Base-by-base conservation (phyloP, 2,888 invertebrate species). In the Hoplodrina ambigua region DNA sequence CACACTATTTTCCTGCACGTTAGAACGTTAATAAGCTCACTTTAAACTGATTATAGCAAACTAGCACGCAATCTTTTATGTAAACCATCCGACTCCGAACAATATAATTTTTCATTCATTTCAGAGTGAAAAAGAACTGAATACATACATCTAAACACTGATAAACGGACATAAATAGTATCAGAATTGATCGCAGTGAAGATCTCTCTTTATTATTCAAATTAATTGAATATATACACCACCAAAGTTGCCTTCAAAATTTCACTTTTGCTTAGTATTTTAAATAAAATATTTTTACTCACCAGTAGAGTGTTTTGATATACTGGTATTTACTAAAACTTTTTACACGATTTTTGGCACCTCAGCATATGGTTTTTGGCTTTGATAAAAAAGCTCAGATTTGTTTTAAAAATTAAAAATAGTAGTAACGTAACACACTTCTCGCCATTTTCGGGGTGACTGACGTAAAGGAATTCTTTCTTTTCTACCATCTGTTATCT, bases 361-460 rank as follows among this genome's bases (percentile, higher is more conserved):
- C 69, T 52, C 54, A 83, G 72, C 68, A 67, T 69, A 72, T 76
- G 73, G 81, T 85, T 84, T 81, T 86, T 37, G 73, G 79, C 76
- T 81, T 75, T 83, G 74, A 11, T 80, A 83, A 80, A 83, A 84
- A 81, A 77, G 75, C 82, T 82, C 83, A 82, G 85, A 83, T 78
- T 83, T 75, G 67, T 46, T 64, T 59, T 49, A 49, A 11, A 64
- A 73, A 65, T 61, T 63, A 84, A 89, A 90, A 88, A 69, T 75
- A 66, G 62, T 75, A 69, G 85, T 83, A 87, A 85, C 87, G 84
- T 88, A 86, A 90, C 91, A 91, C 90, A 91, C 89, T 90, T 86
- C 88, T 88, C 88, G 87, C 91, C 94, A 94, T 94, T 90, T 93
- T 92, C 85, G 85, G 87, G 82, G 88, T 84, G 72, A 86, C 83